These are phyloP conservation scores for Heliothis peltigera DNA, from an alignment of 2,888 invertebrate genomes.

Conservation along the genomic window DNA sequence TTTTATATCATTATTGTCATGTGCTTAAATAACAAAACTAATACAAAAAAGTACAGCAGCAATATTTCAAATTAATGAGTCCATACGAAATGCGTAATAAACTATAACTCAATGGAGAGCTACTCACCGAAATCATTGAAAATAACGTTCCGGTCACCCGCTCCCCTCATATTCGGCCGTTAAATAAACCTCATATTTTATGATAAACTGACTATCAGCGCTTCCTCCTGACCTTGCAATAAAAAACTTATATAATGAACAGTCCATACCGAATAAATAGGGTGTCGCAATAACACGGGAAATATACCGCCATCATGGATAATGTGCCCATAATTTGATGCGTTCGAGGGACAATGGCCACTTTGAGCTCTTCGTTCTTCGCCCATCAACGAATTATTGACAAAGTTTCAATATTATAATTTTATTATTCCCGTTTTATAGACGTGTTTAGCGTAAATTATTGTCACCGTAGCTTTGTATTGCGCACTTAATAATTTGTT, in stretches of 20 bases:
- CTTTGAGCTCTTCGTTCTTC: slow-evolving; percentile 62
- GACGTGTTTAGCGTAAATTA: slow-evolving; percentile 74
- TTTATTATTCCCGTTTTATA: slow-evolving; percentile 72
- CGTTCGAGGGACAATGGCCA: slow-evolving; percentile 69
- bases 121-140: slow-evolving; percentile 56
- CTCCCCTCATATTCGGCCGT: slow-evolving; percentile 50
- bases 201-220: slow-evolving; percentile 56
- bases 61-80: slow-evolving; percentile 4
- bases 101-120: slow-evolving; percentile 34
- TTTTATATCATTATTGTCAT: too few relatives aligned
- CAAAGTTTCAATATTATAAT: slow-evolving; percentile 74
- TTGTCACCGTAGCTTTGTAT: slow-evolving; percentile 65
- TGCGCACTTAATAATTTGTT: slow-evolving; percentile 57
- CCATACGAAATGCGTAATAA: slow-evolving; percentile 9
- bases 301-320: slow-evolving; percentile 58
- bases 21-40: too few relatives aligned
- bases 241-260: slow-evolving; percentile 61
- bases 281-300: slow-evolving; percentile 57
- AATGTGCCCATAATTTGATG: slow-evolving; percentile 70
- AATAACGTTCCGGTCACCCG: slow-evolving; percentile 53
- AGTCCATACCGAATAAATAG: slow-evolving; percentile 54
- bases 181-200: slow-evolving; percentile 62
- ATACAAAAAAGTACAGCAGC: neutral
- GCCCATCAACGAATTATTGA: slow-evolving; percentile 72
- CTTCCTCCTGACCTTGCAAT: slow-evolving; percentile 55